Evolutionary conservation across 2,888 invertebrate genomes (phyloP), one percentile per base, ranked within the genome.

Genomic region (Mythimna albipuncta): DNA sequence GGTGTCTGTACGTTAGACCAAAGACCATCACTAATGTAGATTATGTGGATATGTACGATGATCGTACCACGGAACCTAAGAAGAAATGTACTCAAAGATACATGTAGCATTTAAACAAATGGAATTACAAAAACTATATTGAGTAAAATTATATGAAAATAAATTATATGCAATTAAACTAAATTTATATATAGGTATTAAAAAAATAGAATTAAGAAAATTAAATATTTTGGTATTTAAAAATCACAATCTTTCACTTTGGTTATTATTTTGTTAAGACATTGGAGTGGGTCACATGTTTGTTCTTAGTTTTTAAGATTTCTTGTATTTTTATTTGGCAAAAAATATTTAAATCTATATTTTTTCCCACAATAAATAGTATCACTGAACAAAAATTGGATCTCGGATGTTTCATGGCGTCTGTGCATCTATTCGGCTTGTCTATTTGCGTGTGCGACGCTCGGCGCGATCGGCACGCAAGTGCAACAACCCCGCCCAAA

Each of bases 371-470:
- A 62, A 69, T 71, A 44, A 10, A 44, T 44, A 44, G 41, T 44
- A 44, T 3, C 41, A 44, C 11, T 11, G 41, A 44, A 38, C 0
- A 72, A 68, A 68, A 58, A 50, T 61, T 50, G 61, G 32, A 58
- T 75, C 55, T 13, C 58, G 6, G 44, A 35, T 41, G 71, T 69
- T 65, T 64, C 67, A 73, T 63, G 72, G 62, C 64, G 75, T 54
- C 69, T 19, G 59, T 70, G 79, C 81, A 82, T 82, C 64, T 82
- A 77, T 75, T 75, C n/a, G 72, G 75, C 57, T 50, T 71, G 77
- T 81, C 87, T 89, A 89, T 88, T 89, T 87, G 83, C 77, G 86
- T 71, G 74, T 68, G 68, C 74, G 77, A 35, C 38, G 72, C 61
- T 21, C 62, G 70, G 71, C 77, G n/a, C 75, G 75, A 61, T 61